Evolutionary conservation across 1,140 invertebrate species (phyloP).

Genomic region (Acromyrmex echinatior): DNA sequence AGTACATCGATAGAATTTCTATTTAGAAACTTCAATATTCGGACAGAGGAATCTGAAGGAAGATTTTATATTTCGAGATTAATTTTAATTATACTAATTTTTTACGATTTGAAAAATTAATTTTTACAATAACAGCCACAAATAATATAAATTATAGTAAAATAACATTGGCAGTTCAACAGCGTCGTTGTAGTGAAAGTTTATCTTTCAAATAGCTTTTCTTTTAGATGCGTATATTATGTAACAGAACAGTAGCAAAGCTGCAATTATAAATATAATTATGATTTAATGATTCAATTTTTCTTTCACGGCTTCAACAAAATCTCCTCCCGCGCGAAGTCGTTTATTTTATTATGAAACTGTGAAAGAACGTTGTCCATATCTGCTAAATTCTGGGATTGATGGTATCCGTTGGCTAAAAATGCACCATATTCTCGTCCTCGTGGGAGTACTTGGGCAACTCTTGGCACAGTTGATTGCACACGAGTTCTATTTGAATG

Average conservation of each 20-base stretch:
- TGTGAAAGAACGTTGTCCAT: slow-evolving; percentile 69
- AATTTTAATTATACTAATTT: background rate
- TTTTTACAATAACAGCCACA: slow-evolving; percentile 1
- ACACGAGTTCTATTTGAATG: slow-evolving; percentile 64
- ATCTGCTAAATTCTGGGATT: slow-evolving; percentile 72
- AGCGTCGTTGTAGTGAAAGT: background rate
- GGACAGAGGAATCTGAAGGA: slow-evolving; percentile 65
- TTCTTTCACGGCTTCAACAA: slow-evolving; percentile 78
- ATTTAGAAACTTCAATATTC: slow-evolving; percentile 48
- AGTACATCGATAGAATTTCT: slow-evolving; percentile 30
- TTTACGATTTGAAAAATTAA: slow-evolving; percentile 4
- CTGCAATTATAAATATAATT: slow-evolving; percentile 20
- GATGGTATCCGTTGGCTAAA: slow-evolving; percentile 67
- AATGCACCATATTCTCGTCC: slow-evolving; percentile 72
- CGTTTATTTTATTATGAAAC: slow-evolving; percentile 77
- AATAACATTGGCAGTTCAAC: slow-evolving; percentile 13
- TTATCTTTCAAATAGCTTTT: background rate
- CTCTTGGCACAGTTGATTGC: slow-evolving; percentile 45
- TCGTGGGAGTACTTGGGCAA: slow-evolving; percentile 69
- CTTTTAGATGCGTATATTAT: background rate
- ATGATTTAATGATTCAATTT: slow-evolving; percentile 1
- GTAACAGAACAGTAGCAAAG: background rate
- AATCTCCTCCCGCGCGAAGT: slow-evolving; percentile 80
- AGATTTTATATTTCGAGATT: slow-evolving; percentile 29
- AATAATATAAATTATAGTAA: slow-evolving; percentile 13